phyloP scores from a whole-genome alignment of 1,140 invertebrate species.

The Drosophila santomea region DNA sequence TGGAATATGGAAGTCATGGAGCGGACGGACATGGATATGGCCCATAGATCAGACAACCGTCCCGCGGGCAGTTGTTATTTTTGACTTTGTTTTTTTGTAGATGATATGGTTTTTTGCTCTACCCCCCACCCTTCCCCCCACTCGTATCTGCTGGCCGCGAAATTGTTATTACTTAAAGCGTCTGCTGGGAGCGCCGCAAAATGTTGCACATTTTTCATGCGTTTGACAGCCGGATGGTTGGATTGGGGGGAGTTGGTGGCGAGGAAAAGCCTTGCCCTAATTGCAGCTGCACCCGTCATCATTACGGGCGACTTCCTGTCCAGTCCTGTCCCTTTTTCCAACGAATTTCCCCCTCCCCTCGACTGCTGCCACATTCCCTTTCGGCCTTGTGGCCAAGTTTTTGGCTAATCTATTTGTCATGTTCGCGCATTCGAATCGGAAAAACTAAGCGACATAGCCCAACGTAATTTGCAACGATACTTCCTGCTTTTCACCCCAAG shows the following conservation, averaged over 20 bases:
- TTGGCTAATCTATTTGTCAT: constrained; percentile 79
- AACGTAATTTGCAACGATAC: constrained; percentile 79
- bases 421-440: constrained; percentile 62
- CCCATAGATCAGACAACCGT: constrained; percentile 53
- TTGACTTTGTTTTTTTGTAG: constrained; percentile 48
- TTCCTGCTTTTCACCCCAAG: constrained; percentile 17
- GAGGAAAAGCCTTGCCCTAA: constrained; percentile 37
- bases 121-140: too few species aligned
- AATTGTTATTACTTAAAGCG: constrained; percentile 75
- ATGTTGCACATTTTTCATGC: constrained; percentile 64
- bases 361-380: neutral
- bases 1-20: constrained; percentile 28
- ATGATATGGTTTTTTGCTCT: neutral
- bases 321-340: neutral
- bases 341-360: neutral
- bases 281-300: constrained; percentile 64
- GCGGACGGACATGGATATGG: constrained; percentile 1
- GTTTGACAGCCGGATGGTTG: constrained; percentile 52
- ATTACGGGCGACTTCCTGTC: constrained; percentile 55
- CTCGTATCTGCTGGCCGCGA: constrained; percentile 13
- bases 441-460: constrained; percentile 68
- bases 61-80: constrained; percentile 42
- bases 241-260: neutral
- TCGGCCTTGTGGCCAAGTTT: constrained; percentile 40
- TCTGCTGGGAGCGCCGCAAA: constrained; percentile 43